Base-by-base conservation (phyloP, 1,140 invertebrate genomes). In the Thaumatotibia leucotreta region DNA sequence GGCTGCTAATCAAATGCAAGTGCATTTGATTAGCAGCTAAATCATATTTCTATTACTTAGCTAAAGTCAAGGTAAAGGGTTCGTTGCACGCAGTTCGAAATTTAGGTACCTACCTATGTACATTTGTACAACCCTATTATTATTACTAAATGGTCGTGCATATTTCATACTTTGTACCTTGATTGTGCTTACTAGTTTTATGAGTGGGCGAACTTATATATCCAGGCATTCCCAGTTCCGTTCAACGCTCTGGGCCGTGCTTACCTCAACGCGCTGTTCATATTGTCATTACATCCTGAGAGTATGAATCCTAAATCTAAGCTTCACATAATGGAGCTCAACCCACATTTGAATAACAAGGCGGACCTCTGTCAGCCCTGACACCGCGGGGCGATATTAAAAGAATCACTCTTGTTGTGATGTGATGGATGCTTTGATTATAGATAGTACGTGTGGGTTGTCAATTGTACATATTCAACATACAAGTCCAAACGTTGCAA, bases 271-370 rank as follows among this genome's bases (percentile, higher is more conserved):
- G 20, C 11, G 14, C 17, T 39, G 35, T 39, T 14, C 14, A 20
- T 17, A 45, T 8, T 20, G 39, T 45, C 39, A 45, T 45, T 45
- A 45, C 17, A n/a, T 20, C 39, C 39, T 45, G 39, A 45, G 39
- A 20, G 39, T 45, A 20, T 20, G 14, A 20, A 20, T 45, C 39
- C 39, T 45, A 45, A 20, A n/a, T 45, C 4, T 45, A 45, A 45
- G 39, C 39, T 45, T n/a, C 23, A 14, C 24, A 58, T 58, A 58
- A 58, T 58, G 24, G 52, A 24, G 39, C 50, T 54, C 10, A 27
- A 8, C 52, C 52, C 2, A 27, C 27, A 58, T 58, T 58, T 27
- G 52, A 58, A 58, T 58, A 58, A 58, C 52, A 58, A 58, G 39
- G 17, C 27, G 24, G 52, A 58, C 52, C 52, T 58, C 24, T 58